These are phyloP conservation scores for Trematomus loennbergii DNA, from an alignment of 2,113 vertebrate species.

Conservation along the genomic window DNA sequence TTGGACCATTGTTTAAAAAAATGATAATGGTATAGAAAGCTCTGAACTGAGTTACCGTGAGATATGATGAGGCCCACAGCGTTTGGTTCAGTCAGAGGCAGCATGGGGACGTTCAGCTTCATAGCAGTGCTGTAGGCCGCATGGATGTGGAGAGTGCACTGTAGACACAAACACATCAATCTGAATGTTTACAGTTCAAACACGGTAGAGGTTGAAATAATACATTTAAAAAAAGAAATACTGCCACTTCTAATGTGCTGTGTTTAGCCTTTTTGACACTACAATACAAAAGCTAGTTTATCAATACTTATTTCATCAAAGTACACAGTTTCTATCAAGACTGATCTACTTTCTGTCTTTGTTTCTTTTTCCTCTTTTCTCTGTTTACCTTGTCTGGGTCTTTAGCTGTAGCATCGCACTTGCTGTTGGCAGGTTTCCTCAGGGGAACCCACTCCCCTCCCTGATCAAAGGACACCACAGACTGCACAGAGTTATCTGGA, in stretches of 20 bases:
- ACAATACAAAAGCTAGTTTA: neutral
- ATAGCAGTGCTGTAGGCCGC: slow-evolving; percentile 92
- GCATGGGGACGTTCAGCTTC: slow-evolving; percentile 91
- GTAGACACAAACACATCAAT: slow-evolving; percentile 59
- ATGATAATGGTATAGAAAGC: neutral
- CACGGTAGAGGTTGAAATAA: neutral
- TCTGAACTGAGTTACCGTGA: slow-evolving; percentile 85
- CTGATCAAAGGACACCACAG: slow-evolving; percentile 92
- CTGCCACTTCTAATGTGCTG: neutral
- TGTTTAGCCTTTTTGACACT: neutral
- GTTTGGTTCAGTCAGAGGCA: slow-evolving; percentile 91
- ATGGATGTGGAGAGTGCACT: slow-evolving; percentile 96
- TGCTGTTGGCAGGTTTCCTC: slow-evolving; percentile 86
- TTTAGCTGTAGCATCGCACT: slow-evolving; percentile 89
- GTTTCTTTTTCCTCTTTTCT: neutral
- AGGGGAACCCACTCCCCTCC: slow-evolving; percentile 92
- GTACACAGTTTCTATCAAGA: neutral
- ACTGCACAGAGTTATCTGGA: slow-evolving; percentile 90
- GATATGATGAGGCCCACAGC: slow-evolving; percentile 93
- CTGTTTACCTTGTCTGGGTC: slow-evolving; percentile 87
- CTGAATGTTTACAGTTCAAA: neutral
- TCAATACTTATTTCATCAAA: neutral
- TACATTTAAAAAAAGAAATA: neutral
- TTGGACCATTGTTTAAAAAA: neutral
- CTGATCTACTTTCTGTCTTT: neutral